Evolutionary conservation across 2,113 vertebrate species (phyloP).

Genomic region (Pyrgilauda ruficollis): DNA sequence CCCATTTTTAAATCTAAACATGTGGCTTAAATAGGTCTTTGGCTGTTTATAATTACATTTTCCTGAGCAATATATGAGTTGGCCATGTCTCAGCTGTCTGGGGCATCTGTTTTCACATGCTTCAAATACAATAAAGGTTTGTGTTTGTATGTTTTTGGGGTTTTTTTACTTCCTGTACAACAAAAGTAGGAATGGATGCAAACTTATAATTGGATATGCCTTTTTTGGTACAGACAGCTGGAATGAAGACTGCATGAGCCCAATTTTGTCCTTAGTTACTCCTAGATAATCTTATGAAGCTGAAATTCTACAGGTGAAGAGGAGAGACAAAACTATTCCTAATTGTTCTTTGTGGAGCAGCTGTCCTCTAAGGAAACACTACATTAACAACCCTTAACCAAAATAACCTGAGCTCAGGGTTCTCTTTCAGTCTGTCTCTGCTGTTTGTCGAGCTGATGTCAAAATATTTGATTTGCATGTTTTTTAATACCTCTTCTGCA

Average conservation of each 20-base stretch:
- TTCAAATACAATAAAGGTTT: constrained; percentile 2
- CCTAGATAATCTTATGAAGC: background rate
- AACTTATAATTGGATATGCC: background rate
- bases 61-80: background rate
- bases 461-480: background rate
- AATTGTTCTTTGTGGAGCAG: background rate
- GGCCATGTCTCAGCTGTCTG: background rate
- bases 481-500: background rate
- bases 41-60: constrained; percentile 26
- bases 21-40: background rate
- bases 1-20: background rate
- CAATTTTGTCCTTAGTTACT: background rate
- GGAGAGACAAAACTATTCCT: background rate
- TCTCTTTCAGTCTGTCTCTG: background rate
- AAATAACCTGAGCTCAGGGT: background rate
- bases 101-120: constrained; percentile 42
- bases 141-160: background rate
- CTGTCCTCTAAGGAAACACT: background rate
- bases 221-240: background rate
- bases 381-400: background rate
- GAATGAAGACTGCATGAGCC: background rate
- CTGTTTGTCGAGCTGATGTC: background rate
- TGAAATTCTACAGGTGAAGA: background rate
- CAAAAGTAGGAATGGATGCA: background rate
- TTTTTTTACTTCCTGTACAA: background rate